These are phyloP conservation scores for Ptychobarbus kaznakovi DNA, from an alignment of 2,797 vertebrate species.

Conservation along the genomic window DNA sequence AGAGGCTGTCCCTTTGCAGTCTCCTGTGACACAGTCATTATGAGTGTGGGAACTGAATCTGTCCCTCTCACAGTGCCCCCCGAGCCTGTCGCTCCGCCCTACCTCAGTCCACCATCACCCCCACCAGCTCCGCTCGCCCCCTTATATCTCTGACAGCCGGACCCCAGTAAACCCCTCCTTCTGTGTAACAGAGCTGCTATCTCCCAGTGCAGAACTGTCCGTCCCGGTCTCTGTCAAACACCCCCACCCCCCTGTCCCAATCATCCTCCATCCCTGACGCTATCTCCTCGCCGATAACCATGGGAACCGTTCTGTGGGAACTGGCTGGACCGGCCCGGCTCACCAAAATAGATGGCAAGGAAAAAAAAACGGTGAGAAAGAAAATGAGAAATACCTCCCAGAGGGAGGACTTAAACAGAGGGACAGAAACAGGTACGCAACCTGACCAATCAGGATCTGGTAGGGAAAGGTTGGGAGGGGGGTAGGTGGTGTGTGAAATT, in stretches of 20 bases:
- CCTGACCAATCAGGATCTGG: constrained; percentile 33
- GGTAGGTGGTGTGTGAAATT: not conserved
- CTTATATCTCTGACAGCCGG: constrained; percentile 54
- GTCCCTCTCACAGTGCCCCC: constrained; percentile 70
- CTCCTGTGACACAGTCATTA: constrained; percentile 87
- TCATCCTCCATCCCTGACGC: constrained; percentile 66
- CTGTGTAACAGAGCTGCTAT: constrained; percentile 70
- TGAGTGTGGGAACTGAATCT: constrained; percentile 88
- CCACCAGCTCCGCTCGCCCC: constrained; percentile 58
- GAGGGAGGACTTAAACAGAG: constrained; percentile 29
- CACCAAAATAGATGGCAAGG: constrained; percentile 78
- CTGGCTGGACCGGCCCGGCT: constrained; percentile 72
- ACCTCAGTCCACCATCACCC: constrained; percentile 58
- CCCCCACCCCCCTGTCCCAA: constrained; percentile 59
- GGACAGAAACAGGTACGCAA: constrained; percentile 70
- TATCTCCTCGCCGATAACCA: constrained; percentile 82
- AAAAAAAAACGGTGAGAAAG: constrained; percentile 42
- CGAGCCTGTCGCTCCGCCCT: constrained; percentile 31
- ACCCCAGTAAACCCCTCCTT: constrained; percentile 60
- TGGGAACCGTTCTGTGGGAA: constrained; percentile 87
- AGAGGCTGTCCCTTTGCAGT: constrained; percentile 84
- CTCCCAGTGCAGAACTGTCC: constrained; percentile 80
- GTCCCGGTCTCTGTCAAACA: constrained; percentile 76
- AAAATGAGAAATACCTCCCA: constrained; percentile 40
- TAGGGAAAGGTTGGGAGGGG: not conserved